Base-by-base conservation (phyloP, 2,113 vertebrate genomes). In the Dissostichus mawsoni region DNA sequence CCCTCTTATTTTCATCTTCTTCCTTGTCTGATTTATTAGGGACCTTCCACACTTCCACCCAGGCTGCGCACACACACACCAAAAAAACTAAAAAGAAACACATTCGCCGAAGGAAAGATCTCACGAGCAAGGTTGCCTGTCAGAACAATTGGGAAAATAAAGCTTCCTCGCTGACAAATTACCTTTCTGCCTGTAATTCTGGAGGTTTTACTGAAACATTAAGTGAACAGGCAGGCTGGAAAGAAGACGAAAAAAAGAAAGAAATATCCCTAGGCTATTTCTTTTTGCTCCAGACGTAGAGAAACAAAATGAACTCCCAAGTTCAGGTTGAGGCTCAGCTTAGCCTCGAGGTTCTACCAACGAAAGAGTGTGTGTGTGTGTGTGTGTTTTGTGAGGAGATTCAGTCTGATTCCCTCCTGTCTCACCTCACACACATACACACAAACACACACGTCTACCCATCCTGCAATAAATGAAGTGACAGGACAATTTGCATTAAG, bases 261-360 rank as follows among this genome's bases (percentile, higher is more conserved):
- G 58, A 70, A 61, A 84, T 84, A 51, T 87, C 93, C 87, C 76
- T 0, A 12, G 92, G 90, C 90, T 78, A 85, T 88, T 93, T 92
- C 87, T 82, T 92, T 86, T 78, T 64, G 79, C 89, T 90, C 81
- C 85, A 92, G 90, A 92, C 88, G 76, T 45, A 63, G 63, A 78
- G 86, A 89, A 92, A 88, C 85, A 93, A 92, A 93, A 93, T 84
- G 86, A 92, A 92, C 87, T 89, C 90, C 85, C 84, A 87, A 91
- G 90, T 92, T 93, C 91, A 93, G 93, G 87, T 93, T 92, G 91
- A 93, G 78, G 87, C 91, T 84, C 90, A 76, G 84, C 80, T 80
- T 92, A 68, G 90, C 93, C 93, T 77, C 18, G 87, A 90, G 90
- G 87, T 89, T 67, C 76, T 77, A 61, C 76, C 66, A 13, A 68